These are phyloP conservation scores for Ephialtes manifestator DNA, from an alignment of 2,888 invertebrate genomes.

Conservation along the genomic window DNA sequence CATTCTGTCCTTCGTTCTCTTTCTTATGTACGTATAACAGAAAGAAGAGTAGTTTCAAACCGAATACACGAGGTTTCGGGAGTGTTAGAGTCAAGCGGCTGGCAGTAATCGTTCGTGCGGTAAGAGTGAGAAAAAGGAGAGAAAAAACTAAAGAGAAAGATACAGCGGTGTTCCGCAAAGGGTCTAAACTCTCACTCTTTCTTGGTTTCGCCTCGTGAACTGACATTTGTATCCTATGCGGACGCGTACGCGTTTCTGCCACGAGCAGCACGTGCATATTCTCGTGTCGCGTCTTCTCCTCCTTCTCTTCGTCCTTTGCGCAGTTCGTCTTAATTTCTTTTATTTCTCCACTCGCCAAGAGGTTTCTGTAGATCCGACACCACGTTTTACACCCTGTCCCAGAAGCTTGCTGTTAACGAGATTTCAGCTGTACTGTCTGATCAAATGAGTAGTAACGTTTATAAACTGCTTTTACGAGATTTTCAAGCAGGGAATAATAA, in stretches of 20 bases:
- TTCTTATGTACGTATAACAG: constrained; percentile 44
- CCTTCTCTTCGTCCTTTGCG: constrained; percentile 12
- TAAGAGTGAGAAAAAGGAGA: constrained; percentile 37
- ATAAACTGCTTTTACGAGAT: background rate
- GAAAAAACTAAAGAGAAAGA: constrained; percentile 19
- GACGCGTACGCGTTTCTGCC: constrained; percentile 30
- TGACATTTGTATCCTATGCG: constrained; percentile 66
- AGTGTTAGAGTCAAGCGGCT: constrained; percentile 38
- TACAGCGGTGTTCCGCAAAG: constrained; percentile 64
- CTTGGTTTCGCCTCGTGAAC: constrained; percentile 50
- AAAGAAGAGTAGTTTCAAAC: constrained; percentile 54
- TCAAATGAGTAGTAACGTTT: constrained; percentile 8
- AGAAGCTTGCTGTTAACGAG: constrained; percentile 38
- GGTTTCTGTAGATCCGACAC: constrained; percentile 38
- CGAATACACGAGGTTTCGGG: constrained; percentile 60
- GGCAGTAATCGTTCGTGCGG: constrained; percentile 49
- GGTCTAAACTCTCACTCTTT: constrained; percentile 57
- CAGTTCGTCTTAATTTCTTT: constrained; percentile 46
- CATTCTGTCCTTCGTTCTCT: constrained; percentile 49
- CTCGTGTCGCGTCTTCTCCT: constrained; percentile 57
- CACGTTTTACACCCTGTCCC: constrained; percentile 39
- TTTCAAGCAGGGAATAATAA: background rate
- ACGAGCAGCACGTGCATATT: constrained; percentile 56
- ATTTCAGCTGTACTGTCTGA: constrained; percentile 8
- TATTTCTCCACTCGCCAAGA: constrained; percentile 33